A percentile compares a stretch with the other conserved stretches of the same genome.
Evolutionary conservation across 2,113 vertebrate species (phyloP).

Genomic region (Equus przewalskii): DNA sequence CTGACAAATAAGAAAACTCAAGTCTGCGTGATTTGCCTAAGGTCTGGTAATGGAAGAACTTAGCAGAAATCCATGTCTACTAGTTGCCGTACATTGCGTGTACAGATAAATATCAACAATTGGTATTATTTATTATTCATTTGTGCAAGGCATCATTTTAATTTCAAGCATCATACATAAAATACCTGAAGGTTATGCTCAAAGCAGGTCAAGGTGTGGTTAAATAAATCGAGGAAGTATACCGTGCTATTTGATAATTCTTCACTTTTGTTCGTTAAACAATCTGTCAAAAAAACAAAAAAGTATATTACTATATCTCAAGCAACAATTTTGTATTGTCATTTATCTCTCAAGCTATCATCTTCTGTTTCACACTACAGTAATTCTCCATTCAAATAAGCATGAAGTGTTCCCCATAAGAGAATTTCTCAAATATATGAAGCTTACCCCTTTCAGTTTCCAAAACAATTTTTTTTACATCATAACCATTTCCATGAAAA

Average conservation of each 20-base stretch:
- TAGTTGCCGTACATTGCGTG: not conserved
- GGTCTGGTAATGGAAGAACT: not conserved
- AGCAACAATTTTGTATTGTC: not conserved
- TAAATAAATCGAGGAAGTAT: conserved; percentile 91
- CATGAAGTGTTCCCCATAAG: not conserved
- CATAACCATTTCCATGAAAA: conserved; percentile 46
- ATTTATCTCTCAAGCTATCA: not conserved
- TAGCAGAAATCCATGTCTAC: not conserved
- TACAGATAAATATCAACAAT: conserved; percentile 1
- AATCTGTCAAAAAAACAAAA: conserved; percentile 88
- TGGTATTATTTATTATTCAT: conserved; percentile 36
- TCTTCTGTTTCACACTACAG: not conserved
- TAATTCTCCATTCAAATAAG: conserved; percentile 51
- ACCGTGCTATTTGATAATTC: conserved; percentile 91
- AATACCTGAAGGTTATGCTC: conserved; percentile 93
- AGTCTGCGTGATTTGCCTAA: not conserved
- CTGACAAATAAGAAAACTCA: not conserved
- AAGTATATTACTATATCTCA: conserved; percentile 65
- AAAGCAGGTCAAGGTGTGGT: conserved; percentile 94
- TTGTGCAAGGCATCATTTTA: conserved; percentile 69
- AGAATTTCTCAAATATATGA: conserved; percentile 46
- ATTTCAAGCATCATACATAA: conserved; percentile 75
- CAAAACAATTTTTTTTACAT: not conserved
- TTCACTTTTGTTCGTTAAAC: conserved; percentile 87
- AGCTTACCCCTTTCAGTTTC: not conserved